Base-by-base conservation (phyloP, 2,888 invertebrate species). In the Scaptomyza caliginosa region DNA sequence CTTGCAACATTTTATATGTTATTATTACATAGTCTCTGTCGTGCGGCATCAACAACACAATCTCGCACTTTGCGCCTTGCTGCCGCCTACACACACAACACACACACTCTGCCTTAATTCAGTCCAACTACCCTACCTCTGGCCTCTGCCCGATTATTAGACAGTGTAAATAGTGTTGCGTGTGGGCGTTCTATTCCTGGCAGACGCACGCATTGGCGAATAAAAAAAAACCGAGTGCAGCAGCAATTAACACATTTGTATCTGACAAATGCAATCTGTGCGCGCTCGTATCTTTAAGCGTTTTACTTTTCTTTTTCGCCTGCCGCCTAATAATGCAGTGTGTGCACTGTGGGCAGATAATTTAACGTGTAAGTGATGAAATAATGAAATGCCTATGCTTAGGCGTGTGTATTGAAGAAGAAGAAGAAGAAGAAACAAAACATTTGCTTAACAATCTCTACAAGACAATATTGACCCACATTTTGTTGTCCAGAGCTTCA, bases 161-260 rank as follows among this genome's bases (percentile, higher is more conserved):
- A 34, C 52, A 24, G 56, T 30, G 55, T 69, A 70, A 82, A 78
- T 84, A 59, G 83, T 57, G 49, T 65, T 79, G 81, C 84, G 81
- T 79, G 81, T 88, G 81, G 81, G 88, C 77, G 86, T 75, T 88
- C 87, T 81, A 88, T 81, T 88, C 88, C 86, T 81, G 88, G 84
- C 66, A 46, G 76, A 86, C 80, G 84, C 80, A 86, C 80, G 84
- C 88, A 86, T 54, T 28, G 75, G 48, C 13, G 3, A 11, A 28
- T 0, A 13, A 6, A 10, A 28, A 28, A 16, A 54, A 40, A 58
- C n/a, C n/a, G n/a, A 45, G 45, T 45, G 72, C 77, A 72, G 56
- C 59, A n/a, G 85, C 88, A 81, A 81, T 81, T 81, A 81, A 81
- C 81, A 81, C 81, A 88, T 82, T 88, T 82, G 88, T 86, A 88